phyloP scores from a whole-genome alignment of 2,113 vertebrate genomes.

The Percina caprodes region DNA sequence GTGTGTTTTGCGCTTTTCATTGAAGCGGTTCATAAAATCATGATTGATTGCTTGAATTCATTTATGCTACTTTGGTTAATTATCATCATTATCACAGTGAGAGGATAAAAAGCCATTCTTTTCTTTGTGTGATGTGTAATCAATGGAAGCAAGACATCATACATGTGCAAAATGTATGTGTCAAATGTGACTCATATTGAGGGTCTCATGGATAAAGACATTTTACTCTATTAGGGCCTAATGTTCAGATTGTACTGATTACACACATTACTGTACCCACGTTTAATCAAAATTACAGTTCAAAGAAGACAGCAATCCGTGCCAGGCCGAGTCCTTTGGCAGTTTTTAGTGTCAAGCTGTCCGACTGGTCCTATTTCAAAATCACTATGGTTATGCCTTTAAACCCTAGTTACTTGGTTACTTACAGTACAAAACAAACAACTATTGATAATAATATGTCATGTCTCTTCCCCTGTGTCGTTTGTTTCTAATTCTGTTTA shows the following conservation, averaged over 20 bases:
- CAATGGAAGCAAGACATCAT: constrained; percentile 43
- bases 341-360: constrained; percentile 30
- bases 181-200: constrained; percentile 19
- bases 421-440: neutral
- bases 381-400: neutral
- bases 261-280: constrained; percentile 28
- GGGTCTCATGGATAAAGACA: constrained; percentile 18
- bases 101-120: constrained; percentile 58
- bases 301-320: neutral
- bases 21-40: constrained; percentile 58
- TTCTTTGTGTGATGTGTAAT: constrained; percentile 36
- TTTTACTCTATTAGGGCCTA: constrained; percentile 22
- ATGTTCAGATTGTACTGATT: constrained; percentile 35
- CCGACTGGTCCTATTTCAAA: constrained; percentile 20
- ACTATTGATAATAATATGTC: too few relatives aligned
- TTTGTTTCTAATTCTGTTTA: too few relatives aligned
- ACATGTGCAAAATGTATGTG: constrained; percentile 20
- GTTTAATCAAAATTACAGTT: neutral
- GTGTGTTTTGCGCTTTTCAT: constrained; percentile 70
- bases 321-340: neutral
- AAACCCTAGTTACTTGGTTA: neutral
- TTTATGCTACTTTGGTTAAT: constrained; percentile 70
- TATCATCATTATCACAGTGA: constrained; percentile 65
- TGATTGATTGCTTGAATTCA: constrained; percentile 78
- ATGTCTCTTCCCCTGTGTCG: too few relatives aligned